These are phyloP conservation scores for Smittia aterrima DNA, from an alignment of 2,888 invertebrate genomes.

Conservation along the genomic window DNA sequence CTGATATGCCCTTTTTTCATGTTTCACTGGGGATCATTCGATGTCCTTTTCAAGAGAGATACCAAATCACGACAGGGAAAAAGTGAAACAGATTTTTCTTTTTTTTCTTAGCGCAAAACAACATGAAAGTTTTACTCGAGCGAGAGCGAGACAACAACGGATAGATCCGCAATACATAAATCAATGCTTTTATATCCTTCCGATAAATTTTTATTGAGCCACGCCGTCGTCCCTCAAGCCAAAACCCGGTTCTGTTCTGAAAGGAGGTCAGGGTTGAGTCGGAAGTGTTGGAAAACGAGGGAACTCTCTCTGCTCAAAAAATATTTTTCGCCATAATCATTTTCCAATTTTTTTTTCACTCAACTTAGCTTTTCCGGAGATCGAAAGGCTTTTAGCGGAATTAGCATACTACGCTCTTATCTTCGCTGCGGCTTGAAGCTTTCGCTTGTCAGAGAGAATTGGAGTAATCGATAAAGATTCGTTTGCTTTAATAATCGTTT, in stretches of 20 bases:
- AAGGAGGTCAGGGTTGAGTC: conserved; percentile 40
- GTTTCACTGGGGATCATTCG: background rate
- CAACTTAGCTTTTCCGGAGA: conserved; percentile 8
- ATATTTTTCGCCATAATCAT: background rate
- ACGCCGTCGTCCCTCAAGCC: conserved; percentile 17
- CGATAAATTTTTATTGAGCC: conserved; percentile 40
- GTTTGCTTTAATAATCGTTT: background rate
- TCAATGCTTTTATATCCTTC: conserved; percentile 42
- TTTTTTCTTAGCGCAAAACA: background rate
- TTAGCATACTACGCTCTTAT: conserved; percentile 19
- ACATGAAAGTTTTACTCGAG: background rate
- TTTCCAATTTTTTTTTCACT: conserved; percentile 17
- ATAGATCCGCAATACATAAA: conserved; percentile 41
- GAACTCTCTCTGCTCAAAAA: background rate
- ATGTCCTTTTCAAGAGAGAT: background rate
- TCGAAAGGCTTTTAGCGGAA: conserved; percentile 30
- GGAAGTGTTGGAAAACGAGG: background rate
- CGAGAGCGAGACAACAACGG: conserved; percentile 23
- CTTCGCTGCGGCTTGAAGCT: background rate
- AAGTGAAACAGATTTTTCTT: background rate
- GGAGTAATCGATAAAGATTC: conserved; percentile 9
- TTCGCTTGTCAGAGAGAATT: background rate
- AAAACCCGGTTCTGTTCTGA: conserved; percentile 11
- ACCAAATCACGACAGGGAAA: background rate
- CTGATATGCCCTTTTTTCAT: background rate